Base-by-base conservation (phyloP, 2,888 invertebrate genomes). In the Hermaeophaga mercurialis region DNA sequence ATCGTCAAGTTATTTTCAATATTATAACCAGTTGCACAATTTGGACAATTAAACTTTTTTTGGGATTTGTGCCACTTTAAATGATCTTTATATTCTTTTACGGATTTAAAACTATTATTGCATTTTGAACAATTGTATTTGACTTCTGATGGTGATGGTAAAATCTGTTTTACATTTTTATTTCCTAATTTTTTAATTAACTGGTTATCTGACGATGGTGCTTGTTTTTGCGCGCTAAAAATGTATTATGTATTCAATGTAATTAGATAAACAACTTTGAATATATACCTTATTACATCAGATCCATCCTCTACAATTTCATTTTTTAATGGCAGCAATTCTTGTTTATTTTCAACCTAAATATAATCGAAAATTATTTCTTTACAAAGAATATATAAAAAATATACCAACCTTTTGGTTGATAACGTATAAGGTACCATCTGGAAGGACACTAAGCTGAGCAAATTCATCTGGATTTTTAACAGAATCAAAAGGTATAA, bases 1-100 rank as follows among this genome's bases (percentile, higher is more conserved):
- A 78, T 66, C 61, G 73, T 74, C 19, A 73, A 72, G 65, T 78
- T 78, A 36, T 68, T 72, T 64, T 77, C 75, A n/a, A 71, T 66
- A 58, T 75, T 75, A 56, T 70, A 77, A 45, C 74, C 73, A 3
- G 68, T 65, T 1, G 66, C 57, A 61, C 78, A 78, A 39, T 73
- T 66, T 5, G 67, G 58, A 62, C 78, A 78, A 53, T 71, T 74
- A 63, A 66, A 77, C 55, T 71, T 72, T 57, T 77, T 77, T 4
- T 65, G 64, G 36, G 67, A 69, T 44, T 66, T 66, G 56, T 78
- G 77, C 48, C 65, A 67, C 59, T 68, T 61, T 63, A 76, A 63
- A 53, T 78, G 78, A 41, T 71, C 69, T 28, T 70, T 62, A 58
- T 72, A 76, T 24, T 61, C 49, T 9, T 56, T 39, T 14, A 67